Conservation (phyloP, 1,140 invertebrate species). For the Gonatopus flavifemur region DNA sequence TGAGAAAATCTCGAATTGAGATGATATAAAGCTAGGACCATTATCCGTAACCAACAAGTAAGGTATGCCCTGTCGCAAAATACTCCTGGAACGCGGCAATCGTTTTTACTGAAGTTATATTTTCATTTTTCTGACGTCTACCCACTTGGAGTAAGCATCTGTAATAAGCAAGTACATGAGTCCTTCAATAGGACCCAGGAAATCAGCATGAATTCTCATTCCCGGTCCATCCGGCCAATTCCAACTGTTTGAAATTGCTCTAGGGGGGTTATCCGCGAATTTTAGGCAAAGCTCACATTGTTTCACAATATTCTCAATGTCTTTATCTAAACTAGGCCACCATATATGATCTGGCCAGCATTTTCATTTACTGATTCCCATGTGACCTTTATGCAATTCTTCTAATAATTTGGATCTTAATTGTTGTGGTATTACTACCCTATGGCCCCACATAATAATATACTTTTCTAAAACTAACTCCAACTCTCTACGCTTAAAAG, state of each 20-base stretch:
- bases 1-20: conserved; percentile 18
- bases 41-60: conserved; percentile 19
- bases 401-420: background rate
- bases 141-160: conserved; percentile 52
- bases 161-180: conserved; percentile 43
- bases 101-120: conserved; percentile 1
- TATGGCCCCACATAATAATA: too few relatives aligned
- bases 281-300: background rate
- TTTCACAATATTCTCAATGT: conserved; percentile 29
- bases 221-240: conserved; percentile 4
- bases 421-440: conserved; percentile 30
- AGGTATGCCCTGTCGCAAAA: conserved; percentile 18
- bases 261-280: background rate
- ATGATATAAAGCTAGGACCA: conserved; percentile 10
- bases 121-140: conserved; percentile 6
- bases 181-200: conserved; percentile 38
- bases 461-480: conserved; percentile 18
- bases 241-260: conserved; percentile 22
- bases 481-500: conserved; percentile 1
- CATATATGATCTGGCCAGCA: conserved; percentile 37
- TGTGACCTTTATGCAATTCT: conserved; percentile 18
- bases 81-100: conserved; percentile 16
- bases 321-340: conserved; percentile 40
- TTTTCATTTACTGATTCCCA: conserved; percentile 39
- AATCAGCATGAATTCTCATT: conserved; percentile 43